Evolutionary conservation across 2,113 vertebrate genomes (phyloP).

Genomic region (Penelope pileata): DNA sequence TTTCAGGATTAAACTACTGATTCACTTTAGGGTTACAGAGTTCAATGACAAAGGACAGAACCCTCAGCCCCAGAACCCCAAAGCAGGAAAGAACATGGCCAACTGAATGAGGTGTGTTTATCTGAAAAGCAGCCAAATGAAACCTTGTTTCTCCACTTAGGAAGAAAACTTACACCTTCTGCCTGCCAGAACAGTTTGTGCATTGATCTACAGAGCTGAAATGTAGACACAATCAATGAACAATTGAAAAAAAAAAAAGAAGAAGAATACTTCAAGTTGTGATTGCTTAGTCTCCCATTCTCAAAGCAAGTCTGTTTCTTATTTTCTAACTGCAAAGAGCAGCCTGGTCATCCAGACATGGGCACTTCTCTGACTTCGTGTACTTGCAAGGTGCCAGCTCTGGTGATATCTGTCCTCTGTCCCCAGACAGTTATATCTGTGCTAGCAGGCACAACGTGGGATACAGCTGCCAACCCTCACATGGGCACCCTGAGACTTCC

Average conservation of each 20-base stretch:
- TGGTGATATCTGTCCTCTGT: neutral
- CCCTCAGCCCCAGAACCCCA: neutral
- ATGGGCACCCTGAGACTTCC: constrained; percentile 7
- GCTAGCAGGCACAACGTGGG: constrained; percentile 5
- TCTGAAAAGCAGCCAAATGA: neutral
- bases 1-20: neutral
- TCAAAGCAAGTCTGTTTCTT: neutral
- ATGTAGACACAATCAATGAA: accelerated
- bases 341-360: neutral
- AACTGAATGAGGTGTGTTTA: neutral
- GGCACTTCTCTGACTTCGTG: neutral
- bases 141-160: neutral
- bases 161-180: neutral
- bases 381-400: neutral
- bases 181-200: neutral
- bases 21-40: neutral
- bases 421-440: neutral
- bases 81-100: neutral
- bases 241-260: no score
- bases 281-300: neutral
- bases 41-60: accelerated
- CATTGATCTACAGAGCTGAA: neutral
- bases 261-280: neutral
- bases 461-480: constrained; percentile 1
- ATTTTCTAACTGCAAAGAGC: neutral